These are phyloP conservation scores for Ephydatia muelleri DNA, from an alignment of 37 sponge, comb jelly and placozoan species.

Conservation along the genomic window DNA sequence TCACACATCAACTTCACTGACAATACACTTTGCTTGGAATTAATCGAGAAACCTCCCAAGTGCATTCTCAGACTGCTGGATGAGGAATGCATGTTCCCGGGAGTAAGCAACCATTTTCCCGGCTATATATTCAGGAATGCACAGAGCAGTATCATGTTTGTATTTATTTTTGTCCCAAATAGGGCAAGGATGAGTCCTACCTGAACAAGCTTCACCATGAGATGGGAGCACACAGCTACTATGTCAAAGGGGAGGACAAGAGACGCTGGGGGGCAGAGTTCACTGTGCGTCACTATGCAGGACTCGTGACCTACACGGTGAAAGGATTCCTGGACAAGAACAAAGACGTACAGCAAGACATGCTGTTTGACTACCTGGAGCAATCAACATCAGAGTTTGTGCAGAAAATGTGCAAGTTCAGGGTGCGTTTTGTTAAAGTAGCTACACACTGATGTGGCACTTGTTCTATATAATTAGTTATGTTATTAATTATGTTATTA, in stretches of 20 bases:
- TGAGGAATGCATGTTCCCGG: constrained; percentile 92
- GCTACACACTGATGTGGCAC: neutral
- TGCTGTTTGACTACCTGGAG: constrained; percentile 87
- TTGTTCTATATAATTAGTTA: neutral
- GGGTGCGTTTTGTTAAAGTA: constrained; percentile 50
- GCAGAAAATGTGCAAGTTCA: constrained; percentile 66
- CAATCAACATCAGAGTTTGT: constrained; percentile 67
- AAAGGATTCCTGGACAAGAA: constrained; percentile 88
- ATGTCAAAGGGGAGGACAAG: constrained; percentile 81
- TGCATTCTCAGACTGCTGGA: constrained; percentile 89
- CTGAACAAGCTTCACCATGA: constrained; percentile 87
- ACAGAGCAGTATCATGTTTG: neutral
- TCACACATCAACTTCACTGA: constrained; percentile 95
- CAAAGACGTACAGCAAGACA: constrained; percentile 93
- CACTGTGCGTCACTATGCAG: constrained; percentile 82
- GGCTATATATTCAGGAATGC: neutral
- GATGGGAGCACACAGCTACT: constrained; percentile 69
- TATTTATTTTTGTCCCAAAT: constrained; percentile 3
- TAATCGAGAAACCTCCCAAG: constrained; percentile 94
- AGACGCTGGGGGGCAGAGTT: constrained; percentile 79
- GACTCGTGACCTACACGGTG: constrained; percentile 83
- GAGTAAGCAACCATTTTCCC: constrained; percentile 39
- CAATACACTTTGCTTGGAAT: constrained; percentile 90
- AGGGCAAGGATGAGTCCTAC: constrained; percentile 87
- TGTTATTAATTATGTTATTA: neutral